These are phyloP conservation scores for Eupithecia pulchellata DNA, from an alignment of 2,888 invertebrate genomes.

Conservation along the genomic window DNA sequence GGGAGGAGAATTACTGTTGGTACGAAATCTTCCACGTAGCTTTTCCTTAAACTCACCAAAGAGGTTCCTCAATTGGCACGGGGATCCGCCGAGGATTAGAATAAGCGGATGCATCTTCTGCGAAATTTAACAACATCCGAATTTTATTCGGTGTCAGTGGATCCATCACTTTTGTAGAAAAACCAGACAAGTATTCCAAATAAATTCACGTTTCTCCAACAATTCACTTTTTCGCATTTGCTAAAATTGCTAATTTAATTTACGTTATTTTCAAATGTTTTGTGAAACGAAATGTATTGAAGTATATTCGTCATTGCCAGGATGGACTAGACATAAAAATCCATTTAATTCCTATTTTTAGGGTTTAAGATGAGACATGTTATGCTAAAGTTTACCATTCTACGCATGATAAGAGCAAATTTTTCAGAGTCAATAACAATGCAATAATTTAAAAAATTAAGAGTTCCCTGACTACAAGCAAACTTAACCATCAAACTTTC, in stretches of 20 bases:
- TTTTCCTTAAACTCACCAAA: slow-evolving; percentile 19
- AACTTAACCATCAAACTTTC: neutral
- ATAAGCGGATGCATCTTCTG: slow-evolving; percentile 70
- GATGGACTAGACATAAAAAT: neutral
- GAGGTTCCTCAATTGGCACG: slow-evolving; percentile 52
- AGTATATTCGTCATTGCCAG: neutral
- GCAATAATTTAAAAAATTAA: neutral
- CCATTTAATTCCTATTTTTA: neutral
- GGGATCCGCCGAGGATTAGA: slow-evolving; percentile 51
- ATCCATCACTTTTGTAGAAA: slow-evolving; percentile 45
- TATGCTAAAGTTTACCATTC: neutral
- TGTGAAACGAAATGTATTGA: neutral
- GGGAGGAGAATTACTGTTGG: neutral
- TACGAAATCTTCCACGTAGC: neutral
- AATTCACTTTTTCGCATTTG: neutral
- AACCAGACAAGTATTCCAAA: neutral
- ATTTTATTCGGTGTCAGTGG: slow-evolving; percentile 77
- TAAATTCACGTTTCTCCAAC: neutral
- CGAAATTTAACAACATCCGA: slow-evolving; percentile 70
- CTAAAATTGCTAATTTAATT: too few species aligned
- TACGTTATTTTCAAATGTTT: slow-evolving; percentile 15
- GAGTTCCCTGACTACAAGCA: neutral
- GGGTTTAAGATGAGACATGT: neutral
- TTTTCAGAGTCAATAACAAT: too few species aligned
- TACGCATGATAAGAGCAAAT: too few species aligned